A percentile compares a stretch with the other conserved stretches of the same genome.
Conservation (phyloP, 1,140 invertebrate genomes). For the Drosophila oshimai region DNA sequence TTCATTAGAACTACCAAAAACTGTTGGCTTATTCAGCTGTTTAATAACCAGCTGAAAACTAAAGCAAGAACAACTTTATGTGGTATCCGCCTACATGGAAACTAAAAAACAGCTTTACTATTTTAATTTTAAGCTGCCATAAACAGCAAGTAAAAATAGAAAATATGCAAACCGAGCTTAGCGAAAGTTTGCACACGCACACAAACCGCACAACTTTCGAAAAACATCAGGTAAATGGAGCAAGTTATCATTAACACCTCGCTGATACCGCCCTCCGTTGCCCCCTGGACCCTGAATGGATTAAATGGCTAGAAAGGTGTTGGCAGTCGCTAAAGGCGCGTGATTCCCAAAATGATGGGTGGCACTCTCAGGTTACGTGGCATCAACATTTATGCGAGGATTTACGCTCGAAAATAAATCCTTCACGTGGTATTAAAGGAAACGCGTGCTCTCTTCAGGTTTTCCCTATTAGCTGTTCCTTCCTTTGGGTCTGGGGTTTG, state of each 20-base stretch:
- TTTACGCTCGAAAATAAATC: constrained; percentile 65
- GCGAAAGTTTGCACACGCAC: constrained; percentile 21
- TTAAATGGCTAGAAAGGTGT: constrained; percentile 47
- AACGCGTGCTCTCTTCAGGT: constrained; percentile 20
- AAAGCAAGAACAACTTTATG: not conserved
- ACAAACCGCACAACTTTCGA: constrained; percentile 3
- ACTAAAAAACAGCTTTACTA: constrained; percentile 40
- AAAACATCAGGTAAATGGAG: constrained; percentile 35
- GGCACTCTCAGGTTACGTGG: constrained; percentile 42
- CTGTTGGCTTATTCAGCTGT: not conserved
- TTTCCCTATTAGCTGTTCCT: constrained; percentile 8
- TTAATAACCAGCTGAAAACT: not conserved
- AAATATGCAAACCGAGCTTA: constrained; percentile 4
- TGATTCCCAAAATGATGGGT: constrained; percentile 51
- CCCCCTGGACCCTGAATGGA: not conserved
- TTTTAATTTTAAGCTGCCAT: constrained; percentile 15
- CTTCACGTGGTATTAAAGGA: constrained; percentile 28
- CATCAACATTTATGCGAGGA: constrained; percentile 57
- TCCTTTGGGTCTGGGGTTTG: not conserved
- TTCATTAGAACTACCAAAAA: no score
- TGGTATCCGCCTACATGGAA: not conserved
- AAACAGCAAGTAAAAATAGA: constrained; percentile 14
- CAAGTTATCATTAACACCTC: constrained; percentile 64
- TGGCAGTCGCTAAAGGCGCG: constrained; percentile 31
- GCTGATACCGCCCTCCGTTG: constrained; percentile 35